Percentiles rank a stretch among this genome's conserved stretches.
Evolutionary conservation across 1,140 invertebrate species (phyloP).

Genomic region (Bombus turneri): DNA sequence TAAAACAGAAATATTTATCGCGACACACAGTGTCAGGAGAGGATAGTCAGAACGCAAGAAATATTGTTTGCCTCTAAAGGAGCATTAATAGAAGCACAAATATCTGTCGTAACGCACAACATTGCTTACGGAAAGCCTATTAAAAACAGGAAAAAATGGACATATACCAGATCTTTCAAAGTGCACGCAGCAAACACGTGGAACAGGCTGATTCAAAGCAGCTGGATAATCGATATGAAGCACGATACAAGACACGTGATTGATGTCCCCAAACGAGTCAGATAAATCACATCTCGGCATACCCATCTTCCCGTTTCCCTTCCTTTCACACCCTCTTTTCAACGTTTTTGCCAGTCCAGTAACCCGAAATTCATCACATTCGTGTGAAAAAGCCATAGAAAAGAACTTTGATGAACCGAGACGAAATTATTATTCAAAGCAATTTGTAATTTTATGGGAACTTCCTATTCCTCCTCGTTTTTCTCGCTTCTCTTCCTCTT

Average conservation of each 20-base stretch:
- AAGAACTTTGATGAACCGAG: background rate
- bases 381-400: too few species aligned
- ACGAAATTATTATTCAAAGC: background rate
- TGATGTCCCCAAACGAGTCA: background rate
- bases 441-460: background rate
- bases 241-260: constrained; percentile 23
- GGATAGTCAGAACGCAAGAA: too few species aligned
- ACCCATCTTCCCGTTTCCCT: too few species aligned
- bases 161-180: too few species aligned
- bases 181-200: background rate
- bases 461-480: background rate
- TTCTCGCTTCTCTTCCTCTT: too few species aligned
- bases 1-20: too few species aligned
- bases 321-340: background rate
- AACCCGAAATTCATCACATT: background rate
- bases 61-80: too few species aligned
- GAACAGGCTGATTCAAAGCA: background rate
- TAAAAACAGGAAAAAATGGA: too few species aligned
- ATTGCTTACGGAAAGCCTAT: too few species aligned
- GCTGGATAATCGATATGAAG: background rate
- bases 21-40: too few species aligned
- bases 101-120: too few species aligned
- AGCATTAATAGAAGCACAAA: too few species aligned
- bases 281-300: background rate
- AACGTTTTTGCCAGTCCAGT: background rate